A percentile compares a stretch with the other conserved stretches of the same genome.
phyloP scores from a whole-genome alignment of 2,888 invertebrate genomes.

The Mimachlamys varia region DNA sequence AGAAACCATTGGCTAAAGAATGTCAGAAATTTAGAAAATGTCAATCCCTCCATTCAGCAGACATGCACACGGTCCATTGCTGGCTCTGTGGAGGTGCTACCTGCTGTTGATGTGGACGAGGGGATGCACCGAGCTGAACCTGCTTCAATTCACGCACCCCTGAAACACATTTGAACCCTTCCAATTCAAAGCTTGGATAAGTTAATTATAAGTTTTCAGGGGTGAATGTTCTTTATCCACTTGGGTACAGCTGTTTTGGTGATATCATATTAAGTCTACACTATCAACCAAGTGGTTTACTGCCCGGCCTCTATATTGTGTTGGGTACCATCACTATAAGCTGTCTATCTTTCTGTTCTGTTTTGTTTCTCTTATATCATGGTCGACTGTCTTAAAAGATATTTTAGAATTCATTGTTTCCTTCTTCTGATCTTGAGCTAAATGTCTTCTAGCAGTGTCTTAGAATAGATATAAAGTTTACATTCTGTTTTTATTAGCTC shows the following conservation, averaged over 20 bases:
- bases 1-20: constrained; percentile 4
- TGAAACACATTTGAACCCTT: too few species aligned
- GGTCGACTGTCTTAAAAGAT: not conserved
- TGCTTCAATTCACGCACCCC: too few species aligned
- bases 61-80: not conserved
- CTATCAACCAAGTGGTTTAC: constrained; percentile 10
- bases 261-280: constrained; percentile 4
- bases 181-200: too few species aligned
- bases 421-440: not conserved
- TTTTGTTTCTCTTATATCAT: not conserved
- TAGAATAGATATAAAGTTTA: not conserved
- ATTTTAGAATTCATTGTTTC: not conserved
- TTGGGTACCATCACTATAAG: not conserved
- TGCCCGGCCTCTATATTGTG: not conserved
- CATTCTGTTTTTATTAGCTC: not conserved
- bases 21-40: constrained; percentile 26
- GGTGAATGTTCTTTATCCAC: constrained; percentile 20
- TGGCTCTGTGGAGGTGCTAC: not conserved
- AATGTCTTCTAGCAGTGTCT: not conserved
- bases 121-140: not conserved
- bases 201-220: too few species aligned
- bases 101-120: not conserved
- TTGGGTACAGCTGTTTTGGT: constrained; percentile 15
- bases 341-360: not conserved
- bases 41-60: constrained; percentile 10